Conservation (phyloP, 2,797 vertebrate species). For the Rhabdomys pumilio region DNA sequence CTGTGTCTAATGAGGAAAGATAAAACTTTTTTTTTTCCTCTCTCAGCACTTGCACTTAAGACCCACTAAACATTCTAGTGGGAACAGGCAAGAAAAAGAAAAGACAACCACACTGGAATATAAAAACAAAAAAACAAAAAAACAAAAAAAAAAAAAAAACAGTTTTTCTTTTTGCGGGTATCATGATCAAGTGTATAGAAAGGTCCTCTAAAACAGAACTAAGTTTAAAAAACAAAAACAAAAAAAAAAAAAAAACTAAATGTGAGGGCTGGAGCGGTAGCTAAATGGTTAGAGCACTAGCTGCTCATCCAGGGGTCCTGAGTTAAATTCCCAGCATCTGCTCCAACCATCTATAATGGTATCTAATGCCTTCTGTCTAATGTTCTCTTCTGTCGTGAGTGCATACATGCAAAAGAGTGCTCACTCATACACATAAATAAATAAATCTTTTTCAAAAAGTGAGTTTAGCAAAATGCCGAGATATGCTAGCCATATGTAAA, state of each 20-base stretch:
- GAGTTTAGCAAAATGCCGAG: background rate
- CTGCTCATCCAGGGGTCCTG: background rate
- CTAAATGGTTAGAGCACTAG: background rate
- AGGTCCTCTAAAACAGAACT: background rate
- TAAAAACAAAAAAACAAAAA: background rate
- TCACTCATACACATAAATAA: background rate
- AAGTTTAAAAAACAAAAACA: constrained; percentile 37
- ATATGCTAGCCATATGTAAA: background rate
- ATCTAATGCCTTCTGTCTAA: background rate
- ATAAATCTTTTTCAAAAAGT: background rate
- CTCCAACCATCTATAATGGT: background rate
- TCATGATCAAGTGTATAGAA: background rate
- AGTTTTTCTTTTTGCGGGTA: background rate
- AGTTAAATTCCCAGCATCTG: background rate
- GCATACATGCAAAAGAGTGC: background rate
- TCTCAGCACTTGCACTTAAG: background rate
- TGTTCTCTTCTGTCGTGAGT: background rate
- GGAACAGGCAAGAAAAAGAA: background rate
- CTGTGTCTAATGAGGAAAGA: background rate
- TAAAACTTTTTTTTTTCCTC: background rate
- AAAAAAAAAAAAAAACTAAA: constrained; percentile 51
- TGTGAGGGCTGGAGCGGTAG: background rate
- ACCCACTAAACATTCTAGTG: background rate
- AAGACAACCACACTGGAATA: background rate
- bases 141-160: background rate